Evolutionary conservation across 2,888 invertebrate species (phyloP), one percentile per base, ranked within the genome.

Genomic region (Platypus cylindrus): DNA sequence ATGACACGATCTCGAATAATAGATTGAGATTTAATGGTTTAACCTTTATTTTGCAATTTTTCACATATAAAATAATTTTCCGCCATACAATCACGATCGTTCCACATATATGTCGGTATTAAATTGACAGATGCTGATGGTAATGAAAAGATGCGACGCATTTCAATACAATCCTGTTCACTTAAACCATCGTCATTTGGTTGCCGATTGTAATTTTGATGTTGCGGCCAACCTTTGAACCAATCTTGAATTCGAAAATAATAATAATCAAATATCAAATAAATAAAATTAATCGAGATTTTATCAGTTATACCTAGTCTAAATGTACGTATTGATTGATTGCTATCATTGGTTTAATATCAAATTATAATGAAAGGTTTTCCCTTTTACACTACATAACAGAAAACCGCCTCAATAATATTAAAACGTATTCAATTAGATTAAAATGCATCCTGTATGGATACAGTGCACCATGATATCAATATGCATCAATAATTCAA

Each of bases 141-240:
- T 17, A 73, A 64, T 2, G 73, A 70, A 55, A 78, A 83, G 44
- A 71, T 66, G 28, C 77, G 63, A 5, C 84, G 62, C 5, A 80
- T 67, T 56, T 86, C 85, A 36, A 85, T 78, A 59, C 85, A 86
- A 61, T 85, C 83, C 56, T 84, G 82, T 3, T 76, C 73, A 14
- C 81, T 78, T 8, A 81, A 69, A 1, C 83, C 83, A 53, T 85
- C 85, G 55, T 85, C 85, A 55, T 82, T 85, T 0, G 85, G 85
- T 55, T 85, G 84, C 26, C 66, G 62, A 50, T 71, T 73, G 50
- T 70, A 72, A 44, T 73, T 63, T 28, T 72, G 71, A 56, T 75
- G 75, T 45, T 76, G 71, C 3, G 73, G 65, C 80, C 81, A 84
- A 1, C 84, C 84, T 3, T 79, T 77, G 56, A 84, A 85, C 85